Conservation (phyloP, 2,113 vertebrate species). For the Hucho hucho region DNA sequence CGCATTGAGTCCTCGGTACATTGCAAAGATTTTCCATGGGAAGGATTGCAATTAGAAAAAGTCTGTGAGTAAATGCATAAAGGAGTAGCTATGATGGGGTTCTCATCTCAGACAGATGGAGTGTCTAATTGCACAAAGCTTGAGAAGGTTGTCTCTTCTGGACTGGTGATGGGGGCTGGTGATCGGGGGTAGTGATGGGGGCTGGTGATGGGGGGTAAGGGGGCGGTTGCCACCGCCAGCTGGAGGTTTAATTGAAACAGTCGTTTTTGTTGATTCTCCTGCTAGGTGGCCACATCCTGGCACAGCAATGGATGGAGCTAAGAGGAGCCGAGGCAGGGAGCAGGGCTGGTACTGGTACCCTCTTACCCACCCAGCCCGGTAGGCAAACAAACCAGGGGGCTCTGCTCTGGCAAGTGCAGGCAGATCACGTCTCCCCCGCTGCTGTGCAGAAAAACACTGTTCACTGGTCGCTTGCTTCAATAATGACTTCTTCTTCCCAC, state of each 20-base stretch:
- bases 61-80: constrained; percentile 45
- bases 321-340: constrained; percentile 26
- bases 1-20: constrained; percentile 45
- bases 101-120: constrained; percentile 78
- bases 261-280: constrained; percentile 33
- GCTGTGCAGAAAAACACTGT: constrained; percentile 70
- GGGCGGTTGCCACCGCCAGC: constrained; percentile 34
- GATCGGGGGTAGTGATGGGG: too few species aligned
- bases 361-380: too few species aligned
- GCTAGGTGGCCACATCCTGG: constrained; percentile 43
- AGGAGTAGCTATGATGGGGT: constrained; percentile 38
- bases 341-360: constrained; percentile 22
- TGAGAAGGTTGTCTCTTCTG: constrained; percentile 48
- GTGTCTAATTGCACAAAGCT: constrained; percentile 73
- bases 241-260: constrained; percentile 57
- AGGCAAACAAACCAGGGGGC: constrained; percentile 51
- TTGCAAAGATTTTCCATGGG: constrained; percentile 41
- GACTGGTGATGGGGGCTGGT: constrained; percentile 27
- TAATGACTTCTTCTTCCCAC: constrained; percentile 78
- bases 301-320: constrained; percentile 14
- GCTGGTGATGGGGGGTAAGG: neutral
- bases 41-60: constrained; percentile 65
- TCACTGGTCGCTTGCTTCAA: constrained; percentile 77
- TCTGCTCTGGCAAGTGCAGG: constrained; percentile 69
- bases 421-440: constrained; percentile 71